Conservation (phyloP, 2,797 vertebrate genomes). For the Brachyrhaphis roseni region DNA sequence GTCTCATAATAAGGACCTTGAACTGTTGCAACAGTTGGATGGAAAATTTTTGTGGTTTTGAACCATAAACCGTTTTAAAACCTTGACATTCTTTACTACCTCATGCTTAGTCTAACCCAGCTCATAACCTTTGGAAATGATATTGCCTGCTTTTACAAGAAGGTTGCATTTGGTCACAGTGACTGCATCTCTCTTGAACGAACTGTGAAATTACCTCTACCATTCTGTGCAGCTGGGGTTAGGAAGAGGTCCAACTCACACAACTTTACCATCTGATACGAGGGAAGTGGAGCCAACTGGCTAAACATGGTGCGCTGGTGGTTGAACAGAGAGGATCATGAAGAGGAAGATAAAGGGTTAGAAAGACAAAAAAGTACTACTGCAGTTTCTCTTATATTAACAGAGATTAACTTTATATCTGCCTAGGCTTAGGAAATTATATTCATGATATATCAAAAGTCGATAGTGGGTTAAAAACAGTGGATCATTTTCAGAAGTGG, state of each 20-base stretch:
- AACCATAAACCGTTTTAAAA: background rate
- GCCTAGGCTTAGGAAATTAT: conserved; percentile 62
- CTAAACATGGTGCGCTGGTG: conserved; percentile 76
- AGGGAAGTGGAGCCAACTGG: conserved; percentile 67
- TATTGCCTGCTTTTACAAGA: conserved; percentile 45
- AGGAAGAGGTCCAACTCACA: conserved; percentile 77
- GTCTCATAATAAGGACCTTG: background rate
- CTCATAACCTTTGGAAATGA: conserved; percentile 33
- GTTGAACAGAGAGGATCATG: conserved; percentile 34
- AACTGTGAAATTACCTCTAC: conserved; percentile 66
- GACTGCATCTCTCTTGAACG: conserved; percentile 46
- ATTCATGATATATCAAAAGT: conserved; percentile 65
- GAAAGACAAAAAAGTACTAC: conserved; percentile 45
- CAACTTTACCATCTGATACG: conserved; percentile 74
- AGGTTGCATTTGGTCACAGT: conserved; percentile 27
- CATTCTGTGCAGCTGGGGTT: conserved; percentile 71
- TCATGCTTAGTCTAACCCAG: background rate
- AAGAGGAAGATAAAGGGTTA: conserved; percentile 35
- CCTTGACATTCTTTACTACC: background rate
- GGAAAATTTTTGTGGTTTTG: conserved; percentile 3
- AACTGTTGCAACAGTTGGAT: background rate
- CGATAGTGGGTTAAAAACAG: conserved; percentile 50
- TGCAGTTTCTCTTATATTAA: conserved; percentile 71
- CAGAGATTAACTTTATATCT: conserved; percentile 76
- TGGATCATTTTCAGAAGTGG: conserved; percentile 44